Evolutionary conservation across 2,797 vertebrate genomes (phyloP).

Genomic region (Pantherophis vulpinus): DNA sequence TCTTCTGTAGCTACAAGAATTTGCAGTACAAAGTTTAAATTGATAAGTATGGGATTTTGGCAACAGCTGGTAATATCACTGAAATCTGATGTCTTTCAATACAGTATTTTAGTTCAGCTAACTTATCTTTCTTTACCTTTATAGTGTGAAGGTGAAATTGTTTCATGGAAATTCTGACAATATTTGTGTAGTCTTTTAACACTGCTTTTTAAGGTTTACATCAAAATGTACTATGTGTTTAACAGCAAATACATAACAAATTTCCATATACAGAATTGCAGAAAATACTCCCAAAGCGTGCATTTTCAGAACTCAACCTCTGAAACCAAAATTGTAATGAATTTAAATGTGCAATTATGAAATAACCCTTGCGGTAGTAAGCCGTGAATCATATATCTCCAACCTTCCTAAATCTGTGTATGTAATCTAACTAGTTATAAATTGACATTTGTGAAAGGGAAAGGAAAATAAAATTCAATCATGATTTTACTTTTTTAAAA

Average conservation of each 20-base stretch:
- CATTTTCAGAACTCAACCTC: constrained; percentile 8
- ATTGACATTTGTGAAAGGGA: background rate
- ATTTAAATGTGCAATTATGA: background rate
- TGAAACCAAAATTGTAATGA: constrained; percentile 5
- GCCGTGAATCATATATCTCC: background rate
- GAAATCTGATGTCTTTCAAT: constrained; percentile 64
- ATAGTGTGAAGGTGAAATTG: constrained; percentile 68
- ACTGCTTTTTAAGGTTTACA: background rate
- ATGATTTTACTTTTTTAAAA: background rate
- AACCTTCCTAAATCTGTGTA: background rate
- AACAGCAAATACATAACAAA: background rate
- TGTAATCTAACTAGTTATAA: background rate
- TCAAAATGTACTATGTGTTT: constrained; percentile 5
- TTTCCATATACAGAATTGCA: constrained; percentile 2
- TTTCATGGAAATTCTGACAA: constrained; percentile 58
- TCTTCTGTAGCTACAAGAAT: constrained; percentile 69
- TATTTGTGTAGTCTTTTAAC: constrained; percentile 43
- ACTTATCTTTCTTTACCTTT: constrained; percentile 67
- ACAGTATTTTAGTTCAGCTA: constrained; percentile 63
- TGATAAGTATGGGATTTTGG: constrained; percentile 59
- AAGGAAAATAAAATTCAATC: background rate
- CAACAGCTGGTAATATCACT: constrained; percentile 67
- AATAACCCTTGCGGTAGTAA: background rate
- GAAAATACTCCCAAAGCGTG: constrained; percentile 3
- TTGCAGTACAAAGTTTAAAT: constrained; percentile 62